Evolutionary conservation across 2,888 invertebrate species (phyloP), one percentile per base, ranked within the genome.

Genomic region (Phalangium opilio): DNA sequence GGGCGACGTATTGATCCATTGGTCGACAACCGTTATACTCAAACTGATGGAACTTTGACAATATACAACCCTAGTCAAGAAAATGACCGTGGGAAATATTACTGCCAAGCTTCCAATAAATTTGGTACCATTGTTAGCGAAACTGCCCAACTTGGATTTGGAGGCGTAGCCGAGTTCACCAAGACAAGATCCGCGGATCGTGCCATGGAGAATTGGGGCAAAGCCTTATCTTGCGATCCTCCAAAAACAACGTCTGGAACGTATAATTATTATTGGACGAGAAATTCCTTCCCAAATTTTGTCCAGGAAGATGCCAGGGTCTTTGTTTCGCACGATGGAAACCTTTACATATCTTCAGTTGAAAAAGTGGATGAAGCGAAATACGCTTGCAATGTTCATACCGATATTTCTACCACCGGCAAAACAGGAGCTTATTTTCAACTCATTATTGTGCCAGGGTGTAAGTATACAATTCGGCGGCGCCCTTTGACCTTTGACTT

Each of bases 161-260:
- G 91, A 27, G 75, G 70, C 62, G 87, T 91, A 54, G 75, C 83
- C 62, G 87, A 90, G 66, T 91, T 91, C 60, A 89, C 87, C 67
- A 73, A 85, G 54, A 83, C 85, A 63, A 75, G 90, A 48, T 79
- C 87, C 0, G 72, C 77, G 39, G 90, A 90, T 67, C 74, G 73
- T 52, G 89, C 87, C 7, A 81, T 83, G 59, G 82, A 87, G 65
- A 87, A 89, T 67, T 90, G 89, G 89, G 90, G 90, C 33, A 90
- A 89, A 71, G 81, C 84, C 0, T 77, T 90, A 55, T 83, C 79
- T 56, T 91, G 90, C 68, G 89, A 90, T 70, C 85, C 91, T 12
- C 93, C 93, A 0, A 83, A 83, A 56, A 83, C 84, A 70, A 91
- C 82, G 65, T 89, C 91, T 7, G 74, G 73, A 73, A 60, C 27